Conservation (phyloP, 2,797 vertebrate genomes). For the Catamblyrhynchus diadema region DNA sequence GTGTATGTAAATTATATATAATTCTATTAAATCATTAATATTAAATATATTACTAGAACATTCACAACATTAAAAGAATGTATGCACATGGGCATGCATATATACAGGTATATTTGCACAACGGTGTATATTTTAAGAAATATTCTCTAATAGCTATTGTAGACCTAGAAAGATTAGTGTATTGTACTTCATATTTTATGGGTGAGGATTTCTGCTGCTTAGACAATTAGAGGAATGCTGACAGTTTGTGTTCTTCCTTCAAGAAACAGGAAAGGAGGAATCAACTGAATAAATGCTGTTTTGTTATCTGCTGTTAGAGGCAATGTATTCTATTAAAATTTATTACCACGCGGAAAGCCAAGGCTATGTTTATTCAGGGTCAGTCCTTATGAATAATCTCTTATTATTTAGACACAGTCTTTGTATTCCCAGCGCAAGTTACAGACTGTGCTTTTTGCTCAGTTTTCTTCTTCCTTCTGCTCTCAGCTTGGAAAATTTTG, state of each 20-base stretch:
- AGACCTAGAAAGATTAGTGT: neutral
- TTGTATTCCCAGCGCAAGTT: neutral
- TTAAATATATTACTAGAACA: neutral
- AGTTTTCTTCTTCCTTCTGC: neutral
- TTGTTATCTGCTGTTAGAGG: neutral
- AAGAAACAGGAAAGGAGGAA: neutral
- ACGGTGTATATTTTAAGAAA: neutral
- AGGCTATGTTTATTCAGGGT: neutral
- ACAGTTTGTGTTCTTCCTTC: neutral
- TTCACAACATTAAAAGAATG: neutral
- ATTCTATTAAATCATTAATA: neutral
- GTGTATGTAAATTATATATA: rapidly evolving
- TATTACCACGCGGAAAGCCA: neutral
- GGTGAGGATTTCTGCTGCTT: neutral
- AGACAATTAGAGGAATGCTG: neutral
- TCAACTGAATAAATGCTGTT: neutral
- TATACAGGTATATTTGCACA: neutral
- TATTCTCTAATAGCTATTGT: neutral
- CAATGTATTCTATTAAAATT: neutral
- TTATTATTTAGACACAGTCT: neutral
- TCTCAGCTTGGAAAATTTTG: neutral
- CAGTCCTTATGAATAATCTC: neutral
- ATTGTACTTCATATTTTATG: neutral
- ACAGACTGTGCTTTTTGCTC: neutral
- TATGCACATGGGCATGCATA: neutral